Evolutionary conservation across 2,797 vertebrate genomes (phyloP).

Genomic region (Oryzias sinensis): DNA sequence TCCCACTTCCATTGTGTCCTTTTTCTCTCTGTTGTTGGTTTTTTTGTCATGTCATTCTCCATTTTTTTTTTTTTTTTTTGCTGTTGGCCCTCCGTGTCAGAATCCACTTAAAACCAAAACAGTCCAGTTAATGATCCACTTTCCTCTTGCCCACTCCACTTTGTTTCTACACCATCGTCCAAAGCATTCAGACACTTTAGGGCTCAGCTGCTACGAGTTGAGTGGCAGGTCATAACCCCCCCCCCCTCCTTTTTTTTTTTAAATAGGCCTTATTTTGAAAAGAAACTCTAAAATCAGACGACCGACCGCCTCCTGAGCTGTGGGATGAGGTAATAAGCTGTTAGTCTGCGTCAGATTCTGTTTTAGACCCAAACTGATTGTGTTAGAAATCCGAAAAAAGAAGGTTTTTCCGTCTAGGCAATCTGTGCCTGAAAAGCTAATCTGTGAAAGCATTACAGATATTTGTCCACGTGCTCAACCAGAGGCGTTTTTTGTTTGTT

Average conservation of each 20-base stretch:
- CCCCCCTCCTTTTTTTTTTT: conserved; percentile 26
- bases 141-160: conserved; percentile 22
- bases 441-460: neutral
- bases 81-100: conserved; percentile 5
- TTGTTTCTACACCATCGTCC: conserved; percentile 27
- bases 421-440: neutral
- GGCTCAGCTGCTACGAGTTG: conserved; percentile 30
- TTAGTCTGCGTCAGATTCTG: conserved; percentile 11
- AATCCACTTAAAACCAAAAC: conserved; percentile 20
- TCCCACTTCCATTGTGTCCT: conserved; percentile 5
- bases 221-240: conserved; percentile 20
- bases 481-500: conserved; percentile 6
- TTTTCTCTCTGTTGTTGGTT: conserved; percentile 12
- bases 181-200: neutral
- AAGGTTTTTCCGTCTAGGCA: neutral
- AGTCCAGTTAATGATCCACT: conserved; percentile 54
- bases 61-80: conserved; percentile 4
- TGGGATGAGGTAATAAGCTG: conserved; percentile 3
- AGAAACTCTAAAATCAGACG: conserved; percentile 4
- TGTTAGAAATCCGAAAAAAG: neutral
- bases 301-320: neutral
- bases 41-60: neutral
- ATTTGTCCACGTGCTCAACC: neutral
- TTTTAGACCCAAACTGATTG: neutral
- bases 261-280: conserved; percentile 4